Base-by-base conservation (phyloP, 2,113 vertebrate genomes). In the Ondatra zibethicus region DNA sequence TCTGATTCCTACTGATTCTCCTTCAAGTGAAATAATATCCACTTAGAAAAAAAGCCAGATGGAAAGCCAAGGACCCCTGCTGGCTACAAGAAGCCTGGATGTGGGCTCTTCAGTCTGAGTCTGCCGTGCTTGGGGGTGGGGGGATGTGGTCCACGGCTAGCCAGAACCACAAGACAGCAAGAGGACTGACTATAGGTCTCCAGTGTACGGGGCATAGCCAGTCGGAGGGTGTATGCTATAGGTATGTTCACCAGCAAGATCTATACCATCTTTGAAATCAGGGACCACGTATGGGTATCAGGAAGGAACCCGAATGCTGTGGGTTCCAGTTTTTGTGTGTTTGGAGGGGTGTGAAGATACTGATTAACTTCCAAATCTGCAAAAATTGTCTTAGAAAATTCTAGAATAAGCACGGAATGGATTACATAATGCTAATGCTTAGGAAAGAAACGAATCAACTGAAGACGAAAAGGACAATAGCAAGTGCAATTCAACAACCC, bases 21-120 rank as follows among this genome's bases (percentile, higher is more conserved):
- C 66, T 94, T 96, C 96, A 96, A 92, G 97, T 93, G 95, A 96
- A 85, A 95, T 76, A 78, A 97, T 82, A 88, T 81, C 42, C 96
- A 89, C 95, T 95, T 87, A 91, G 94, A 65, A 89, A 84, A 81
- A 93, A 96, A 65, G 33, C 58, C 63, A 88, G 76, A 95, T 86
- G 89, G 80, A 96, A 98, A 96, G 96, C 9, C 76, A 61, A 31
- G 33, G 47, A 45, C 6, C 5, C 58, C 72, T 85, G 70, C 77
- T 82, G n/a, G 23, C 47, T 92, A 13, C 55, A 66, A 91, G 89
- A 36, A 90, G 61, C 17, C 73, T n/a, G 78, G 76, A 42, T 73
- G 63, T 81, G 7, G 70, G 33, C 66, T 36, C 55, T 31, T 93
- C 92, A 80, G 73, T 25, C 7, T n/a, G 10, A 80, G 68, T 3